Evolutionary conservation across 2,797 vertebrate genomes (phyloP), one percentile per base, ranked within the genome.

Genomic region (Brotula barbata): DNA sequence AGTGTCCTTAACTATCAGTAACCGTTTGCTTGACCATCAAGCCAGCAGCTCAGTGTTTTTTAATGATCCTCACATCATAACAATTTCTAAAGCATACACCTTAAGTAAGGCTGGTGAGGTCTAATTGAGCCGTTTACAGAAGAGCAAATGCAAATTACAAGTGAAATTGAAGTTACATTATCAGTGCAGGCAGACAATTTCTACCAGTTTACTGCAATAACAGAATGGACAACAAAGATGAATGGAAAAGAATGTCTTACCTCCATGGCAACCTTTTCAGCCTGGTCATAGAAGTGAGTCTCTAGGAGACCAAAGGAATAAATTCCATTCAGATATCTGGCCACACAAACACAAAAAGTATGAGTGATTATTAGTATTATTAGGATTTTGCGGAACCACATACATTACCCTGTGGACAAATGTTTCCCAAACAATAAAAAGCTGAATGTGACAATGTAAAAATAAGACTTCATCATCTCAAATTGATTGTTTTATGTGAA

Each of bases 231-330:
- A 28, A 49, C 31, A 39, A 19, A 33, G 9, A 7, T 12, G 21
- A 23, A 60, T 3, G 11, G 19, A 34, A 44, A 37, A n/a, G n/a
- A 67, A 52, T 48, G 9, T 22, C 81, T 93, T 87, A 98, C 97
- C 93, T 98, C 94, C 82, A 57, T 92, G 64, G 96, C 97, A 15
- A 92, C 81, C 83, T 94, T 92, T 76, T 94, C 91, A 21, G 96
- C 97, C 82, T 87, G 88, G 69, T 96, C 94, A 0, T 95, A 98
- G 53, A 91, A 80, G 68, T 80, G 92, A 45, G 94, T 96, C 87
- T 99, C 97, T 83, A 98, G 71, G 3, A 99, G 88, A 28, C 97
- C 97, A 20, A 99, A 98, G n/a, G 97, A 88, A 51, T 96, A 95
- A 20, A 93, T 82, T 62, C 96, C 96, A 65, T 96, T 97, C 62